A percentile compares a stretch with the other conserved stretches of the same genome.
Evolutionary conservation across 2,113 vertebrate genomes (phyloP).

Genomic region (Cyprinodon brontotheroides): DNA sequence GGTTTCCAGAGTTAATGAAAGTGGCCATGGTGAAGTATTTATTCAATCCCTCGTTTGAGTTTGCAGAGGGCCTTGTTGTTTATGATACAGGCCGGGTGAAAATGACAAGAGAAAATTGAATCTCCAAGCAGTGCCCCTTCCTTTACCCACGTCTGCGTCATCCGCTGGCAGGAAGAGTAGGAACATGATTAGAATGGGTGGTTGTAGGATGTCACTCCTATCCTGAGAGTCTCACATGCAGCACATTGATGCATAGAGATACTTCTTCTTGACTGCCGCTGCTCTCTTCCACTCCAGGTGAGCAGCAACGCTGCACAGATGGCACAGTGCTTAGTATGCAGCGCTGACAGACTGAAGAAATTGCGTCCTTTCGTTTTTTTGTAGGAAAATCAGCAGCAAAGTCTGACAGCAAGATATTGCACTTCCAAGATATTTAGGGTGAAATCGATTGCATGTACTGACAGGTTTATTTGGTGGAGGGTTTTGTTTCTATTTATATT

Average conservation of each 20-base stretch:
- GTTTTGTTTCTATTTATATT: no score
- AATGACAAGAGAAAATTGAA: slow-evolving; percentile 49
- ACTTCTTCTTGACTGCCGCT: slow-evolving; percentile 58
- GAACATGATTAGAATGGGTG: slow-evolving; percentile 59
- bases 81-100: slow-evolving; percentile 28
- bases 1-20: slow-evolving; percentile 38
- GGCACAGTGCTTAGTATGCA: slow-evolving; percentile 61
- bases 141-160: slow-evolving; percentile 20
- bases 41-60: slow-evolving; percentile 22
- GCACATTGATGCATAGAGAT: slow-evolving; percentile 38
- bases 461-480: no score
- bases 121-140: slow-evolving; percentile 28
- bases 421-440: not conserved
- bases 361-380: slow-evolving; percentile 30
- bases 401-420: slow-evolving; percentile 35
- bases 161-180: slow-evolving; percentile 31
- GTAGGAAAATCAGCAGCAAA: slow-evolving; percentile 38
- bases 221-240: slow-evolving; percentile 30
- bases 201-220: slow-evolving; percentile 39
- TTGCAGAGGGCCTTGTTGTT: slow-evolving; percentile 32
- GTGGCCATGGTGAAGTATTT: slow-evolving; percentile 33
- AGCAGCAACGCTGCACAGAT: slow-evolving; percentile 61
- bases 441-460: not conserved
- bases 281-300: slow-evolving; percentile 59
- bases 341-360: slow-evolving; percentile 53